Base-by-base conservation (phyloP, 2,113 vertebrate genomes). In the Xiphorhynchus elegans region DNA sequence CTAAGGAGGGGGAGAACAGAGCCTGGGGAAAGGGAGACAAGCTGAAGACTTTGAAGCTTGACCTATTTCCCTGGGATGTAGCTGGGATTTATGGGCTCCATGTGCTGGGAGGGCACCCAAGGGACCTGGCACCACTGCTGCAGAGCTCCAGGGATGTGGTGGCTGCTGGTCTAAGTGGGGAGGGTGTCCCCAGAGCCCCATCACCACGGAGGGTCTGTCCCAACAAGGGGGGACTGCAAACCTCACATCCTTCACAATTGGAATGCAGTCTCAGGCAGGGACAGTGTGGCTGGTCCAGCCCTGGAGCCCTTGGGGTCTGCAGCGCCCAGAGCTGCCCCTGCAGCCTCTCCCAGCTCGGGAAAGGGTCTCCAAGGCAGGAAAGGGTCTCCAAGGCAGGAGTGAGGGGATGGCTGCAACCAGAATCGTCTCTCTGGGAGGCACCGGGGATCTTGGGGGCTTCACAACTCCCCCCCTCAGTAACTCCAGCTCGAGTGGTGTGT, bases 231-330 rank as follows among this genome's bases (percentile, higher is more conserved):
- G 37, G 29, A 33, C 59, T 53, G 49, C 46, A 56, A 33, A 69
- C 13, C 2, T 0, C 63, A 33, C 28, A 24, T 76, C 55, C 55
- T 63, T 63, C 42, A 44, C 52, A 25, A 28, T 26, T 1, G 0
- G 21, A 24, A 39, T 2, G 20, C 29, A 53, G 53, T 56, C 24
- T 31, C 19, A 20, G 37, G 42, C 37, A 80, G 25, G 33, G 47
- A 33, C 31, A 21, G 67, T 1, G 6, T 13, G 1, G 44, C 37
- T 10, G 5, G 14, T 15, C 25, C 52, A 79, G 72, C 47, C 26
- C 17, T 1, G 0, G 17, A 62, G 7, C 17, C 39, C 53, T 18
- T 1, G 0, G 23, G 33, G 20, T 29, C 33, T 28, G 53, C 24
- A 35, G 40, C 76, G 56, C 56, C 68, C 55, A 69, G 40, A 59